Base-by-base conservation (phyloP, 2,797 vertebrate species). In the Danio jaintianensis region DNA sequence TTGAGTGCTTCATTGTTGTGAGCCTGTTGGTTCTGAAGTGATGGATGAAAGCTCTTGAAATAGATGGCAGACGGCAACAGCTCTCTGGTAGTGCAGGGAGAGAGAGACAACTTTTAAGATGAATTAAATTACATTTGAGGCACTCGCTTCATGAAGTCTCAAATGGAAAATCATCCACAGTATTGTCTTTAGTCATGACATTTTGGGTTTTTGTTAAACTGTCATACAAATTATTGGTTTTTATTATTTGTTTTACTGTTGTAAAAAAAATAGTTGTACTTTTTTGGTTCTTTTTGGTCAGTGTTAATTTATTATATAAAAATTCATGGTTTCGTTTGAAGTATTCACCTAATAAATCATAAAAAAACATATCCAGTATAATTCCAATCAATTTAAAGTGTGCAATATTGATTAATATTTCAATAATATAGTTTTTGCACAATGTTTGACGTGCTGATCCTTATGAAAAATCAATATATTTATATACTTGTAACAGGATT, bases 11-110 rank as follows among this genome's bases (percentile, higher is more conserved):
- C 56, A 66, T 59, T 67, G 74, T 80, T 81, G 47, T 47, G 16
- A 63, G 71, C 48, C 56, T 52, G 13, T 61, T 75, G 42, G 22
- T 79, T 53, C 22, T 62, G n/a, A 68, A 74, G 42, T 79, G 71
- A 83, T 58, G 59, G 67, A 76, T 50, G 58, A 74, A 64, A 62
- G 53, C 22, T 9, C 58, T 83, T 47, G 38, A 68, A 69, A 61
- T 74, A 79, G 72, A 29, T 29, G 29, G 29, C 29, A 29, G 29
- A 29, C 29, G 1, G 29, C 1, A 29, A 29, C 71, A 62, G 63
- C 56, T 42, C 22, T 55, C 29, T 75, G 18, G 8, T 45, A n/a
- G 12, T 45, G 36, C 58, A 20, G 72, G 61, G 22, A 45, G 52
- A 8, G 52, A 40, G 12, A 47, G 69, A 58, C 3, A 38, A 47